phyloP scores from a whole-genome alignment of 1,140 invertebrate species.

The Dreissena rostriformis region DNA sequence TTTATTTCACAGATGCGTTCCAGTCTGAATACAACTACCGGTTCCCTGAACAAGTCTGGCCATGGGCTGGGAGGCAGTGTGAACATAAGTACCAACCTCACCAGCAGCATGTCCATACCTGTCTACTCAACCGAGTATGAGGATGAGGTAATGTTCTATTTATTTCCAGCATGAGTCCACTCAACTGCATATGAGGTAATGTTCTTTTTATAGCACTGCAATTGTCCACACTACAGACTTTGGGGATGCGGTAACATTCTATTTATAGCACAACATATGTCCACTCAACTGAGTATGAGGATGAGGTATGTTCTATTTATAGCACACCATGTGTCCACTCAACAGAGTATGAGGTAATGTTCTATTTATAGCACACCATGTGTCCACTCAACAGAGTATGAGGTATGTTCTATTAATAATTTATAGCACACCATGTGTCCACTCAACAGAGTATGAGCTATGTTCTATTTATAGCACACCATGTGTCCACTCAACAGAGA shows the following conservation, averaged over 20 bases:
- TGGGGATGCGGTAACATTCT: constrained; percentile 65
- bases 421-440: background rate
- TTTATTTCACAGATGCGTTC: constrained; percentile 65
- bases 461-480: too few relatives aligned
- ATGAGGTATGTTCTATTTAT: too few relatives aligned
- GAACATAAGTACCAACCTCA: constrained; percentile 67
- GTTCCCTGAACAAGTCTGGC: constrained; percentile 64
- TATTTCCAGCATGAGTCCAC: background rate
- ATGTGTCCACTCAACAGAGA: background rate
- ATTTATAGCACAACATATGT: background rate
- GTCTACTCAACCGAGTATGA: constrained; percentile 74
- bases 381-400: too few relatives aligned
- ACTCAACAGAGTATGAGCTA: background rate
- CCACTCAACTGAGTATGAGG: constrained; percentile 62
- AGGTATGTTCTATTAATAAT: too few relatives aligned
- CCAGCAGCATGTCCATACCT: constrained; percentile 75
- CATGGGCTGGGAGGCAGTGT: constrained; percentile 38
- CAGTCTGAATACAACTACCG: constrained; percentile 76
- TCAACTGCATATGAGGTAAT: background rate
- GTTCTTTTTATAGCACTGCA: background rate
- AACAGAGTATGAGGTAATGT: too few relatives aligned
- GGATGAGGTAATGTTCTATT: constrained; percentile 59
- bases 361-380: too few relatives aligned
- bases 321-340: too few relatives aligned
- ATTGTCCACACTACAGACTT: constrained; percentile 71